Conservation (phyloP, 2,797 vertebrate species). For the Tragelaphus eurycerus region DNA sequence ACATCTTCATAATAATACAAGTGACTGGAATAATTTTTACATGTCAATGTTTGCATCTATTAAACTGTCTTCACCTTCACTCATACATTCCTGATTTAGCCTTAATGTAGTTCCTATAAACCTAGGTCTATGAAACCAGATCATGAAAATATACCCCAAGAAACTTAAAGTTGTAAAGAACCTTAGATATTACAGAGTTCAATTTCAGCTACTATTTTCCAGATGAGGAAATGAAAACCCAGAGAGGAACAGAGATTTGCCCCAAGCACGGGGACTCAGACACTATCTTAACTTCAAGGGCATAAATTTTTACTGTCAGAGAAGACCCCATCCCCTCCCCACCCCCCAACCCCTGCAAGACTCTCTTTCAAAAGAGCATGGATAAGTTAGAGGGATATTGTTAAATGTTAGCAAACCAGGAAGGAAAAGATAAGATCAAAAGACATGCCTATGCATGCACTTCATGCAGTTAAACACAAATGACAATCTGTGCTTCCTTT, state of each 20-base stretch:
- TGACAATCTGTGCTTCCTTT: rapidly evolving
- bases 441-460: background rate
- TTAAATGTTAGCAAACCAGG: background rate
- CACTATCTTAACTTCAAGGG: background rate
- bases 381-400: background rate
- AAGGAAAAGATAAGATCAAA: background rate
- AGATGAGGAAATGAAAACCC: background rate
- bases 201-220: background rate
- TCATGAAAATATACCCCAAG: background rate
- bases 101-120: background rate
- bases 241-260: too few species aligned
- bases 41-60: background rate
- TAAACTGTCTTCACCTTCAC: background rate
- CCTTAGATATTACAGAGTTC: background rate
- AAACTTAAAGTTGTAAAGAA: background rate
- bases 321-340: background rate
- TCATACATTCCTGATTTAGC: background rate
- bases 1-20: background rate
- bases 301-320: background rate
- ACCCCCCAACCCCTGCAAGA: rapidly evolving
- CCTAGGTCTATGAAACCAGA: background rate
- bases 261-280: rapidly evolving
- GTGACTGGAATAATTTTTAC: background rate
- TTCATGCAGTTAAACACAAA: too few species aligned
- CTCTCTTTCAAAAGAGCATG: background rate